Evolutionary conservation across 2,113 vertebrate species (phyloP).

Genomic region (Plecturocebus donacophilus): DNA sequence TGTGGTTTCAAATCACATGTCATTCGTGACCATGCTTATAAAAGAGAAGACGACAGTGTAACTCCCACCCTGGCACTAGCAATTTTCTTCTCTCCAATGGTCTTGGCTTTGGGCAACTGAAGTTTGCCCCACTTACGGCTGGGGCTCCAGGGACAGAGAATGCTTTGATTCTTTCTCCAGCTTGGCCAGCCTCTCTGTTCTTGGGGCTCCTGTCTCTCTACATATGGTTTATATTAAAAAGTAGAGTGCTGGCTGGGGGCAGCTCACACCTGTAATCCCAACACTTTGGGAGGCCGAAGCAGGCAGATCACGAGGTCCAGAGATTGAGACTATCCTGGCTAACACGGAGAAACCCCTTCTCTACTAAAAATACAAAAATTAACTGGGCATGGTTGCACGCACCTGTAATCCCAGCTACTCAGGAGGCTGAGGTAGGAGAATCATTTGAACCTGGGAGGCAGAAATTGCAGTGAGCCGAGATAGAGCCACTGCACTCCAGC

Average conservation of each 20-base stretch:
- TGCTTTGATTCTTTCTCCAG: neutral
- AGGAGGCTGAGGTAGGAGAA: too few species aligned
- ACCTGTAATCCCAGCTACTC: too few species aligned
- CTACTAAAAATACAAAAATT: too few species aligned
- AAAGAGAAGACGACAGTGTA: neutral
- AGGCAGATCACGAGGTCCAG: too few species aligned
- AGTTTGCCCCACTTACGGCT: neutral
- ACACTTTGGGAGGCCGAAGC: too few species aligned
- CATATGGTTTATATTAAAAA: neutral
- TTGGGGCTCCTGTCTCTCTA: neutral
- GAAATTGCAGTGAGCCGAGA: too few species aligned
- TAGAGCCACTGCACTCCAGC: too few species aligned
- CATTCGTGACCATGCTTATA: neutral
- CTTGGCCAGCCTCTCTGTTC: accelerated
- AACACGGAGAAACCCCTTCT: too few species aligned
- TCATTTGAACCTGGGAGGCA: too few species aligned
- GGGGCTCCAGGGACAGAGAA: neutral
- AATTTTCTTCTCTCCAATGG: neutral
- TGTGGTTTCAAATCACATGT: slow-evolving; percentile 63
- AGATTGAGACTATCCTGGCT: too few species aligned
- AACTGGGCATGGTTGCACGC: too few species aligned
- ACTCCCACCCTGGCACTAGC: neutral
- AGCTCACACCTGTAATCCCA: too few species aligned
- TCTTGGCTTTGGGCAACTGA: neutral
- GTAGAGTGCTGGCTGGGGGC: neutral